Evolutionary conservation across 2,113 vertebrate genomes (phyloP).

Genomic region (Erythrolamprus reginae): DNA sequence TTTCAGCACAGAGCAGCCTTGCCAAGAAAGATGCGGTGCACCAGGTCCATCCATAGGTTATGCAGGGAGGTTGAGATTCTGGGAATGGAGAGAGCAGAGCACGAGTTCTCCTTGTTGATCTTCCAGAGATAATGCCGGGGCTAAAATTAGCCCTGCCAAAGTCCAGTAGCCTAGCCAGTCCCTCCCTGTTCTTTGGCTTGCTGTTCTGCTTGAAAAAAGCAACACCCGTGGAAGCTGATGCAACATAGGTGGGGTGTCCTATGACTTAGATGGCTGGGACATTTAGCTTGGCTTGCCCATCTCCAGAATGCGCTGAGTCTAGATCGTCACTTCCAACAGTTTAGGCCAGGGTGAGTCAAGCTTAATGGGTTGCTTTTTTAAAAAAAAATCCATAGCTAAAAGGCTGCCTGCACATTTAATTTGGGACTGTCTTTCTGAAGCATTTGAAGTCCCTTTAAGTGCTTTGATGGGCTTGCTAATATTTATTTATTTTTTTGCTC

Average conservation of each 20-base stretch:
- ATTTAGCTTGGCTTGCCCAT: neutral
- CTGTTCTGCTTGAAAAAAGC: neutral
- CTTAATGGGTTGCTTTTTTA: neutral
- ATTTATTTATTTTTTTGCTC: neutral
- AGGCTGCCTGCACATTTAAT: neutral
- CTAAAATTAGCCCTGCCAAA: neutral
- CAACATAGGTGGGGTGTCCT: neutral
- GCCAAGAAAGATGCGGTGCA: constrained; percentile 22
- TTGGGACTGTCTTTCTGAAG: neutral
- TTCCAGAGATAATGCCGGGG: neutral
- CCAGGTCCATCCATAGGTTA: neutral
- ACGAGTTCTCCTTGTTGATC: neutral
- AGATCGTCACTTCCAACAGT: neutral
- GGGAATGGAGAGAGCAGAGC: neutral
- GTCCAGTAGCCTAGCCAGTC: constrained; percentile 8
- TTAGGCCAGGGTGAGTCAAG: neutral
- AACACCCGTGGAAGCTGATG: neutral
- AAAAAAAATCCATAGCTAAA: neutral
- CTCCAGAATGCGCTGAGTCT: neutral
- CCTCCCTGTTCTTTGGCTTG: neutral
- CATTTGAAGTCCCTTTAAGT: neutral
- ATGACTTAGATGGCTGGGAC: neutral
- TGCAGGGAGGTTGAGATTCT: neutral
- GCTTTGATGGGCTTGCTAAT: neutral
- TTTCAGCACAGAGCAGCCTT: constrained; percentile 1